These are phyloP conservation scores for Drosophila nannoptera DNA, from an alignment of 1,140 invertebrate genomes.

Conservation along the genomic window DNA sequence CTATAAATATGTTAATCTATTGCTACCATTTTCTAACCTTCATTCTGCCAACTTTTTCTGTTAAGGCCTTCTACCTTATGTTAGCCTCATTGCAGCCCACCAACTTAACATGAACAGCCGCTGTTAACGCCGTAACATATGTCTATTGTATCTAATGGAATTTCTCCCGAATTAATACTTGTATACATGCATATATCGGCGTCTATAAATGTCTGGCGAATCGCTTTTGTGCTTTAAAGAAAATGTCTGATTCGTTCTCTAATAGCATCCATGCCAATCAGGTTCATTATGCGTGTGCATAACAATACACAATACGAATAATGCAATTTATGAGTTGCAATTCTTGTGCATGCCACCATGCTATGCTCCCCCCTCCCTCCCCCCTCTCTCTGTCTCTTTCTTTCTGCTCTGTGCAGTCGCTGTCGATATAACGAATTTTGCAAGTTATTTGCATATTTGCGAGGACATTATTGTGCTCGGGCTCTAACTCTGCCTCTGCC, in stretches of 20 bases:
- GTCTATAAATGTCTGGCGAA: too few species aligned
- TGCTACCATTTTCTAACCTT: too few species aligned
- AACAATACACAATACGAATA: slow-evolving; percentile 40
- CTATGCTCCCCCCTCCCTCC: background rate
- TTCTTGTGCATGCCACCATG: slow-evolving; percentile 25
- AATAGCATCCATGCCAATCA: slow-evolving; percentile 41
- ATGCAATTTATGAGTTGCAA: slow-evolving; percentile 49
- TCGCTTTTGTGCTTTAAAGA: slow-evolving; percentile 19
- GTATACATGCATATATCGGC: too few species aligned
- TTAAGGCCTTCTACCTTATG: too few species aligned
- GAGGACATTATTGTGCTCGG: slow-evolving; percentile 41
- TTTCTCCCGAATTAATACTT: too few species aligned
- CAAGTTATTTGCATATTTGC: slow-evolving; percentile 69
- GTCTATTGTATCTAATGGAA: too few species aligned
- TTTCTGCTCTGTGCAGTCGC: slow-evolving; percentile 13
- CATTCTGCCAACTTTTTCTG: too few species aligned
- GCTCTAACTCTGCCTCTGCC: background rate
- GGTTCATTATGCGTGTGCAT: slow-evolving; percentile 33
- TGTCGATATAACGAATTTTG: slow-evolving; percentile 58
- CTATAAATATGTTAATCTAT: too few species aligned
- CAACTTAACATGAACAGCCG: too few species aligned
- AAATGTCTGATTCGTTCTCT: slow-evolving; percentile 22
- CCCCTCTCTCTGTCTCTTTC: background rate
- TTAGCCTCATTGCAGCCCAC: too few species aligned
- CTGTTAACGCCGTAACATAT: too few species aligned